Evolutionary conservation across 2,113 vertebrate species (phyloP), one percentile per base, ranked within the genome.

Genomic region (Smithornis capensis): DNA sequence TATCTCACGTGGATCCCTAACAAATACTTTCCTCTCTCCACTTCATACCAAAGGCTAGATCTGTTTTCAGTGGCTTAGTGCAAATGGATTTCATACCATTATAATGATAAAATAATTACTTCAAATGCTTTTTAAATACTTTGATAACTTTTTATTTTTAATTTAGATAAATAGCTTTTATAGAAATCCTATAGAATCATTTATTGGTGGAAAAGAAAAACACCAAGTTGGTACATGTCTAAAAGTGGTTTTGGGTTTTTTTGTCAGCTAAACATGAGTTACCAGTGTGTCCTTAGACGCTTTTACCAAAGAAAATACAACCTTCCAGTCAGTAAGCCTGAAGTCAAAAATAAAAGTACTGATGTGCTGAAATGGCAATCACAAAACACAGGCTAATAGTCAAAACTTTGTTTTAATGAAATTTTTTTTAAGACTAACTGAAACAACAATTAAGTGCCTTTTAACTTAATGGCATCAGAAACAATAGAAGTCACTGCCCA

Each of bases 301-400:
- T 68, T 8, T 78, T 59, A 83, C 42, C 69, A 92, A 83, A 73
- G 82, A 90, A 93, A 95, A 69, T 42, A 69, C 42, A 53, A 60
- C 55, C 33, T 94, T 93, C 14, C 7, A 73, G 87, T 91, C 4
- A 10, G 68, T 90, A 55, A 89, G 65, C 50, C 86, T 80, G 87
- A 97, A 95, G 85, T 95, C 12, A 85, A 91, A 94, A 96, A 91
- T 86, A 93, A n/a, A 96, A 76, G 62, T 25, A 74, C 16, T 14
- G 23, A 63, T 25, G 14, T 83, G 64, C 64, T 94, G 59, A 90
- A 95, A 86, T 14, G 50, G 47, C 52, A 81, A 77, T 67, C 35
- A 70, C 38, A 70, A 88, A 90, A 52, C 37, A 75, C 16, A 69
- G 19, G 1, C 4, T 52, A 15, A 87, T 69, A 92, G 44, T 63